Evolutionary conservation across 2,888 invertebrate genomes (phyloP).

Genomic region (Caenorhabditis sinica): DNA sequence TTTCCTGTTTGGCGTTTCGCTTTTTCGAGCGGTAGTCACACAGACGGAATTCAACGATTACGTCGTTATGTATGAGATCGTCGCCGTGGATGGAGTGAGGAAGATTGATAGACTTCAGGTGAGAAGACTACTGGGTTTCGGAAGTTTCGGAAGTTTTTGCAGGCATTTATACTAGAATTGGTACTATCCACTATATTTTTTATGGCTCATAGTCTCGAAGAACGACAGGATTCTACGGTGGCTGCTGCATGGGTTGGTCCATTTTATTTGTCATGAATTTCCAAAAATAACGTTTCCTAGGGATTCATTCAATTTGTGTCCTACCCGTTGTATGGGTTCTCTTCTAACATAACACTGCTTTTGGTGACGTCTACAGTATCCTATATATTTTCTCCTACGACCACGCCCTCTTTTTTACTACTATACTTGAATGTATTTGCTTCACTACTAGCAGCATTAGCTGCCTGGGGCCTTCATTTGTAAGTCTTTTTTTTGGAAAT

Average conservation of each 20-base stretch:
- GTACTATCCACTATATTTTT: conserved; percentile 32
- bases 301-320: conserved; percentile 63
- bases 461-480: conserved; percentile 43
- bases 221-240: conserved; percentile 25
- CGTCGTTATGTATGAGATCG: conserved; percentile 60
- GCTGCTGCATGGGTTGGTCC: conserved; percentile 47
- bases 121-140: neutral
- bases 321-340: conserved; percentile 53
- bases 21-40: conserved; percentile 51
- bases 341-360: conserved; percentile 54
- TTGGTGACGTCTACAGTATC: conserved; percentile 46
- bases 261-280: neutral
- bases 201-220: conserved; percentile 28
- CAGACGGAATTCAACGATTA: conserved; percentile 62
- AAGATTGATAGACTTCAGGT: conserved; percentile 62
- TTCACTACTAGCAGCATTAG: conserved; percentile 24
- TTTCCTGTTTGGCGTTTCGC: conserved; percentile 50
- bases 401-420: conserved; percentile 50
- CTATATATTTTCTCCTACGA: conserved; percentile 51
- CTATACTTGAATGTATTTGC: conserved; percentile 58
- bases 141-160: neutral
- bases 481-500: conserved; percentile 16
- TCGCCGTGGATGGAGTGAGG: conserved; percentile 30
- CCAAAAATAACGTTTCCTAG: conserved; percentile 35
- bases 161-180: conserved; percentile 60